Percentiles rank a stretch among this genome's conserved stretches.
Evolutionary conservation across 2,797 vertebrate genomes (phyloP).

Genomic region (Mareca strepera): DNA sequence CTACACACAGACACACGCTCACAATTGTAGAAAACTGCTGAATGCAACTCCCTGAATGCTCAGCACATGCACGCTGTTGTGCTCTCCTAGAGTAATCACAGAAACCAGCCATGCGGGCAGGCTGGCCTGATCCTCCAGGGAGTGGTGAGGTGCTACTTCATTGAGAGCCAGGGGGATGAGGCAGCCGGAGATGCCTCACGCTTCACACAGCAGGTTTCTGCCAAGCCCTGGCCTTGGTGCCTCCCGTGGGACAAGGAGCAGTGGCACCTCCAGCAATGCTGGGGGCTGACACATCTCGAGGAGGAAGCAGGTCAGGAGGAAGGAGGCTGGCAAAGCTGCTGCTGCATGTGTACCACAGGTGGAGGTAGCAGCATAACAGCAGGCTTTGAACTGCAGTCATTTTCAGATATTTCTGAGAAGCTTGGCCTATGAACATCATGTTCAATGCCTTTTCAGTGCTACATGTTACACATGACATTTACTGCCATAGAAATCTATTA

Average conservation of each 20-base stretch:
- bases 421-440: not conserved
- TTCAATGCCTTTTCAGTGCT: not conserved
- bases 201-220: not conserved
- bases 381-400: not conserved
- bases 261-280: not conserved
- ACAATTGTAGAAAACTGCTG: fast-evolving
- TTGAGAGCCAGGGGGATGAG: not conserved
- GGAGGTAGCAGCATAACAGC: not conserved
- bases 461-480: not conserved
- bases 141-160: not conserved
- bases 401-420: not conserved
- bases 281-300: not conserved
- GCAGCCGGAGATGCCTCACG: not conserved
- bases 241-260: not conserved
- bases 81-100: fast-evolving
- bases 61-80: fast-evolving
- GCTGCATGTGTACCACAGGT: not conserved
- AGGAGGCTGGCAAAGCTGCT: not conserved
- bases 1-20: not conserved
- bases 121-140: not conserved
- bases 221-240: not conserved
- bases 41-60: fast-evolving
- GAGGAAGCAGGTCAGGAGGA: not conserved
- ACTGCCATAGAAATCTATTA: not conserved
- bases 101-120: not conserved